These are phyloP conservation scores for Pseudomyrmex gracilis DNA, from an alignment of 1,140 invertebrate species.

Conservation along the genomic window DNA sequence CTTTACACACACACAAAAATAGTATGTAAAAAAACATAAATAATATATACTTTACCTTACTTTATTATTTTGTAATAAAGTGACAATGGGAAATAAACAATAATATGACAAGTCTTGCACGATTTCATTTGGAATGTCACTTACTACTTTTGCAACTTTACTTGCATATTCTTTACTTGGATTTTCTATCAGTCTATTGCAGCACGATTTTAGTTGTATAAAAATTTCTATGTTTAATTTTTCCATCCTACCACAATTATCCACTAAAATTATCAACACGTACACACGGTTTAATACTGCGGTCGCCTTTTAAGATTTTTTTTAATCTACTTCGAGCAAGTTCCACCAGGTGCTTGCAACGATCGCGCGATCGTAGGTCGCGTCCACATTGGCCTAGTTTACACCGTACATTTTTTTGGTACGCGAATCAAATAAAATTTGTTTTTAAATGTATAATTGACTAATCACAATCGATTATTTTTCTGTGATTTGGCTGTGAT, in stretches of 20 bases:
- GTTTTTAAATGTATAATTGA: too few species aligned
- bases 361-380: too few species aligned
- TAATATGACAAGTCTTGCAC: slow-evolving; percentile 85
- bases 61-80: slow-evolving; percentile 83
- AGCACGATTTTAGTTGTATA: slow-evolving; percentile 85
- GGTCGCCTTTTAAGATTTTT: too few species aligned
- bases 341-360: too few species aligned
- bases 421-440: too few species aligned
- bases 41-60: slow-evolving; percentile 83
- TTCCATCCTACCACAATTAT: slow-evolving; percentile 64
- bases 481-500: too few species aligned
- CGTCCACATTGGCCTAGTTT: too few species aligned
- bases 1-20: background rate
- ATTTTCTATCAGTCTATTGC: slow-evolving; percentile 84
- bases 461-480: too few species aligned
- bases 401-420: too few species aligned
- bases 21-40: slow-evolving; percentile 2
- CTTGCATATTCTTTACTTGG: slow-evolving; percentile 80
- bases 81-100: slow-evolving; percentile 85
- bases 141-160: slow-evolving; percentile 74
- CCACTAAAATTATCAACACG: too few species aligned
- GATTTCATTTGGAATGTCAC: slow-evolving; percentile 79
- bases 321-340: too few species aligned
- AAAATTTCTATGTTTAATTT: slow-evolving; percentile 76
- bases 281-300: too few species aligned